These are phyloP conservation scores for Cydia amplana DNA, from an alignment of 1,140 invertebrate species.

Conservation along the genomic window DNA sequence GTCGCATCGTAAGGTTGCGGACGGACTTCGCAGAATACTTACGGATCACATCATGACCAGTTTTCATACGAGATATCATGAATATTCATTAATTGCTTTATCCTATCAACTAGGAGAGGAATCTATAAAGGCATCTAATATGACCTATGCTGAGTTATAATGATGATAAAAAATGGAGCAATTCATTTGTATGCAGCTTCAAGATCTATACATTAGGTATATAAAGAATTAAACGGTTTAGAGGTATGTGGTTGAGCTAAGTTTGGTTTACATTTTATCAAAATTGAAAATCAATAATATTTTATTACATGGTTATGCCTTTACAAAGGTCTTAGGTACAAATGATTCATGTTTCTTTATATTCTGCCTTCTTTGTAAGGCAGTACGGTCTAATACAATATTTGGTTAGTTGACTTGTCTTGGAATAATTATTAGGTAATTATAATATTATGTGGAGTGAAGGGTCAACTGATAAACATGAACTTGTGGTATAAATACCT, in stretches of 20 bases:
- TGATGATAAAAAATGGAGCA: not conserved
- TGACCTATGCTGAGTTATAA: not conserved
- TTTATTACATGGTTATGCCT: no score
- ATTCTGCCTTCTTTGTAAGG: no score
- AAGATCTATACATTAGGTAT: not conserved
- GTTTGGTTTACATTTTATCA: not conserved
- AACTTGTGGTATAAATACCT: no score
- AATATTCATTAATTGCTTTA: constrained; percentile 5
- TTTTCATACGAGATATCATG: not conserved
- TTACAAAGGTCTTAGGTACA: no score
- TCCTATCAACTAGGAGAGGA: constrained; percentile 1
- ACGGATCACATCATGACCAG: not conserved
- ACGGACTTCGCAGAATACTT: not conserved
- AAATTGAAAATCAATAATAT: no score
- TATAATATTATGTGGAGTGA: no score
- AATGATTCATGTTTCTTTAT: no score
- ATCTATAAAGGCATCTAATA: constrained; percentile 13
- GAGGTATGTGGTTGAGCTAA: not conserved
- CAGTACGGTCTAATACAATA: no score
- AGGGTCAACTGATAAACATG: no score
- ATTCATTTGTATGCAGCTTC: not conserved
- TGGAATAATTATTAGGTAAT: no score
- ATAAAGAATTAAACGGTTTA: not conserved
- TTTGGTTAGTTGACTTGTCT: no score
- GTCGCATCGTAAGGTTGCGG: not conserved